Base-by-base conservation (phyloP, 2,888 invertebrate genomes). In the Drosophila nigricruria region DNA sequence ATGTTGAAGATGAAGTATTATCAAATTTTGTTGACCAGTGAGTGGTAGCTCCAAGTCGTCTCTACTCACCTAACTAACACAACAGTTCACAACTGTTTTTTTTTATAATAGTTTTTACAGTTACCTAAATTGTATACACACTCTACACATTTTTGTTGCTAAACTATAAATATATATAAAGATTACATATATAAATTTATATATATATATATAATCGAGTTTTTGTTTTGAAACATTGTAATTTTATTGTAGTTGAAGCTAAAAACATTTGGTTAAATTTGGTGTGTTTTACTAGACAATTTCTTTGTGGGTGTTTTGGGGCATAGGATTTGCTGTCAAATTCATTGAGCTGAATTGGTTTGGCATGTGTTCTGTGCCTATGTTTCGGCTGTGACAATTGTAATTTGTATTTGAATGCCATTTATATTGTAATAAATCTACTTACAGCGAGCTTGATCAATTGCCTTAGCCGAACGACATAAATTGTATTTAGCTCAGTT, bases 381-480 rank as follows among this genome's bases (percentile, higher is more conserved):
- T 63, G 56, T 38, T 73, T 56, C 30, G 59, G 20, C 23, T 62
- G 52, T 52, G 71, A 74, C 75, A 77, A 60, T 65, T 60, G 74
- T 79, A 63, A 77, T 75, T 70, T 66, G 76, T 79, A 70, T 77
- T 66, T 79, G 70, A 77, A 63, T 47, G 63, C 53, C 60, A 66
- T 75, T 77, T 77, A 67, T 64, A 61, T 67, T 58, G 56, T 27
- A 75, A 77, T 77, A 77, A 77, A 77, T 79, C 58, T 58, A 66
- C 25, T 78, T 61, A 23, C 18, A 49, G 12, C 50, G 27, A 36
- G 54, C 14, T 72, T 72, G 67, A 72, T 67, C 63, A 43, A 57
- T 66, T 53, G 36, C 34, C 45, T 49, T 60, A n/a, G 38, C 32
- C 10, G n/a, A 30, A 16, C 30, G 47, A 47, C 43, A 63, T 18